phyloP scores from a whole-genome alignment of 2,797 vertebrate genomes.

The Tinamus major region DNA sequence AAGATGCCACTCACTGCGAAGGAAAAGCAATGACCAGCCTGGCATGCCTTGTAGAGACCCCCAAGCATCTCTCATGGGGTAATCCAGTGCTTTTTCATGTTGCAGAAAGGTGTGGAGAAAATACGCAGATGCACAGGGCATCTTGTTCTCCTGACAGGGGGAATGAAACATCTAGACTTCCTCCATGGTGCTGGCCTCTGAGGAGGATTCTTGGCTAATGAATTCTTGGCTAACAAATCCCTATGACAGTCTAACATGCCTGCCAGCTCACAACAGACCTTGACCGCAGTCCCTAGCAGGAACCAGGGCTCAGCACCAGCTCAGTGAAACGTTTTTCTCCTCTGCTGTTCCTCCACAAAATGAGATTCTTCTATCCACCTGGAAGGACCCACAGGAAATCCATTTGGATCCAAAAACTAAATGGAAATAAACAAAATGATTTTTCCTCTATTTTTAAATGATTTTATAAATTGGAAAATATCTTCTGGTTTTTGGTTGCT shows the following conservation, averaged over 20 bases:
- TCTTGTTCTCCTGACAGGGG: neutral
- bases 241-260: neutral
- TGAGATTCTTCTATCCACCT: neutral
- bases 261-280: neutral
- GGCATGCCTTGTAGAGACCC: neutral
- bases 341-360: neutral
- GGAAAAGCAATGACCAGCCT: too few species aligned
- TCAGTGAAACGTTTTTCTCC: neutral
- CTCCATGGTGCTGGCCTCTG: neutral
- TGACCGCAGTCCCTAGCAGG: neutral
- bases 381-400: neutral
- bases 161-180: neutral
- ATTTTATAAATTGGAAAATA: neutral
- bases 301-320: neutral
- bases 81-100: neutral
- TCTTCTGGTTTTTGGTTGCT: neutral
- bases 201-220: neutral
- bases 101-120: neutral
- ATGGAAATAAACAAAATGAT: neutral
- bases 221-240: neutral
- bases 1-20: neutral
- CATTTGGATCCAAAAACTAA: neutral
- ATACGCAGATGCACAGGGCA: neutral
- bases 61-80: neutral
- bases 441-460: neutral